phyloP scores from a whole-genome alignment of 1,140 invertebrate species.

The Cotesia chilonis region DNA sequence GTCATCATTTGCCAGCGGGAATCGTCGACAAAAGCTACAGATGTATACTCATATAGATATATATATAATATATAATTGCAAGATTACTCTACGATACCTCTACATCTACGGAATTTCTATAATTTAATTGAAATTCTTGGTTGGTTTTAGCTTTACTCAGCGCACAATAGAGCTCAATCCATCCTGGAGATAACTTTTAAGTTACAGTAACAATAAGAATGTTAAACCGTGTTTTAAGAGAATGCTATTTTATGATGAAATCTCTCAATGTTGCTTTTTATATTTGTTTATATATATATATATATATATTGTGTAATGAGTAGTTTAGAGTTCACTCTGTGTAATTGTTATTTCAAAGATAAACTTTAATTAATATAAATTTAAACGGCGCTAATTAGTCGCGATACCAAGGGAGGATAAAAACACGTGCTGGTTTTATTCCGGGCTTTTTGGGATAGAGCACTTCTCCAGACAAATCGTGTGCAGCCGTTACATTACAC shows the following conservation, averaged over 20 bases:
- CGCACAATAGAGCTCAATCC: slow-evolving; percentile 30
- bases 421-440: neutral
- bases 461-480: slow-evolving; percentile 10
- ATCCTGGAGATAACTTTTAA: slow-evolving; percentile 28
- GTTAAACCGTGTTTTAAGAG: neutral
- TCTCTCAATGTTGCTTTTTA: neutral
- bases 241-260: slow-evolving; percentile 21
- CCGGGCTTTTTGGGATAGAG: neutral
- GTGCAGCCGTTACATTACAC: slow-evolving; percentile 12
- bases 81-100: slow-evolving; percentile 33
- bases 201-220: slow-evolving; percentile 9
- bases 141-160: slow-evolving; percentile 2
- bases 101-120: slow-evolving; percentile 38
- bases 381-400: neutral
- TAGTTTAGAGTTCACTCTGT: too few relatives aligned
- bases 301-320: neutral
- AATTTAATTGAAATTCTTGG: slow-evolving; percentile 39
- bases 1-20: slow-evolving; percentile 33
- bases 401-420: neutral
- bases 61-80: slow-evolving; percentile 27
- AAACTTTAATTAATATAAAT: too few relatives aligned
- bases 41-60: too few relatives aligned
- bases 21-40: slow-evolving; percentile 25
- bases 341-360: too few relatives aligned
- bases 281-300: neutral